phyloP scores from a whole-genome alignment of 2,888 invertebrate genomes.

The Harpagoxenus sublaevis region DNA sequence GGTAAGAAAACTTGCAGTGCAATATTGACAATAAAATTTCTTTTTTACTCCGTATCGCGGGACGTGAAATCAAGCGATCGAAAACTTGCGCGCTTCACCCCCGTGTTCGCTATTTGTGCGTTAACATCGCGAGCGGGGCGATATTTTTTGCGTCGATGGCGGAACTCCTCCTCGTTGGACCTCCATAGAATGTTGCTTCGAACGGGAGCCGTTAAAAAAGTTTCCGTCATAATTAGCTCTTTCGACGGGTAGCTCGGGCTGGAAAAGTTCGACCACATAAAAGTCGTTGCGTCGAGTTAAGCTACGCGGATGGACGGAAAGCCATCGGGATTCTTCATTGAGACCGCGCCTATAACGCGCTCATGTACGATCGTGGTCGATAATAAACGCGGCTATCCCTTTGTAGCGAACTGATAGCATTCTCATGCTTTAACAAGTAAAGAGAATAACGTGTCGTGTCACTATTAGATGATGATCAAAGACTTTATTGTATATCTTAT shows the following conservation, averaged over 20 bases:
- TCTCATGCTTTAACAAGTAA: conserved; percentile 5
- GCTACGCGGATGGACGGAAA: conserved; percentile 19
- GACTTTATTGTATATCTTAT: not conserved
- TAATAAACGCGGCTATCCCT: conserved; percentile 14
- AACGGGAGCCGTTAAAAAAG: conserved; percentile 48
- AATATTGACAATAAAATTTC: conserved; percentile 1
- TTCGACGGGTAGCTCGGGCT: conserved; percentile 19
- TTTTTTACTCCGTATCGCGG: not conserved
- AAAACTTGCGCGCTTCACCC: not conserved
- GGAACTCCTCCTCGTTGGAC: conserved; percentile 24
- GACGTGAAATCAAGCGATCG: not conserved
- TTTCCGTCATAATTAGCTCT: conserved; percentile 45
- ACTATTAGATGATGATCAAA: conserved; percentile 12
- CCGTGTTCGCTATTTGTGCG: not conserved
- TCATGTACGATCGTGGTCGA: conserved; percentile 2
- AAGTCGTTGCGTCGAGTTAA: conserved; percentile 52
- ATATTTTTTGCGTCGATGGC: conserved; percentile 13
- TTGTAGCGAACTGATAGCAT: not conserved
- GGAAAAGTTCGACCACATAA: conserved; percentile 56
- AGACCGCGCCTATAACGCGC: conserved; percentile 10
- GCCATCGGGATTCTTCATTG: conserved; percentile 31
- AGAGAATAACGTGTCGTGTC: not conserved
- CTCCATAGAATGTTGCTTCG: conserved; percentile 30
- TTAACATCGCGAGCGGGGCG: not conserved
- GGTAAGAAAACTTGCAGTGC: not conserved